Evolutionary conservation across 2,888 invertebrate species (phyloP).

Genomic region (Galerucella pusilla): DNA sequence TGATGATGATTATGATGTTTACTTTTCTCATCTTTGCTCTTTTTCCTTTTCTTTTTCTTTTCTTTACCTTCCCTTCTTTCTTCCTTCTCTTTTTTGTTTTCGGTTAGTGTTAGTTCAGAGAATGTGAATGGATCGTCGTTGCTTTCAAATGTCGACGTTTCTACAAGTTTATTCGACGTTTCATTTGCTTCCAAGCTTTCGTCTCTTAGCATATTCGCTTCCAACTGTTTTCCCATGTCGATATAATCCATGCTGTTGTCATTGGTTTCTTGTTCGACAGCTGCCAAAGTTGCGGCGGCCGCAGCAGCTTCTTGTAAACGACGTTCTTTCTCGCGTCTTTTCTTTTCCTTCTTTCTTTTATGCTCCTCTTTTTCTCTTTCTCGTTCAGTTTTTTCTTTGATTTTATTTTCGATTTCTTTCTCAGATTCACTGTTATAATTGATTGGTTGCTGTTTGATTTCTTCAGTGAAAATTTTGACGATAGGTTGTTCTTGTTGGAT

Average conservation of each 20-base stretch:
- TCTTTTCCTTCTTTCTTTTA: conserved; percentile 70
- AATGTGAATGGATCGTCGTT: conserved; percentile 42
- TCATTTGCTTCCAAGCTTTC: conserved; percentile 68
- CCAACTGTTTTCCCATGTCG: conserved; percentile 84
- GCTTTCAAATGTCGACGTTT: conserved; percentile 61
- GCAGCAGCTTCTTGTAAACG: conserved; percentile 65
- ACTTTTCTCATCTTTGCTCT: conserved; percentile 81
- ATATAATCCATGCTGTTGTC: conserved; percentile 85
- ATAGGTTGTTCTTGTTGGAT: conserved; percentile 43
- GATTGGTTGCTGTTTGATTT: conserved; percentile 51
- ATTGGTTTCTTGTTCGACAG: conserved; percentile 63
- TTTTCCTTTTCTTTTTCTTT: conserved; percentile 87
- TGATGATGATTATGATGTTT: conserved; percentile 74
- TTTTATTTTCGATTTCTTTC: conserved; percentile 53
- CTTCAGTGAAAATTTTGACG: conserved; percentile 50
- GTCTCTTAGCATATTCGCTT: conserved; percentile 82
- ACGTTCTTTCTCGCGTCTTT: conserved; percentile 62
- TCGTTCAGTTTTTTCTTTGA: conserved; percentile 48
- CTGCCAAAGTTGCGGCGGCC: conserved; percentile 7
- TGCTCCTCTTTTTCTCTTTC: conserved; percentile 66
- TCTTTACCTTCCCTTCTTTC: conserved; percentile 75
- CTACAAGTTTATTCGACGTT: conserved; percentile 58
- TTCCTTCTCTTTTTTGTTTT: conserved; percentile 58
- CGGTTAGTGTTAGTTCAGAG: conserved; percentile 37
- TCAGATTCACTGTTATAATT: conserved; percentile 69